These are phyloP conservation scores for Sus cebifrons DNA, from an alignment of 2,797 vertebrate species.

Conservation along the genomic window DNA sequence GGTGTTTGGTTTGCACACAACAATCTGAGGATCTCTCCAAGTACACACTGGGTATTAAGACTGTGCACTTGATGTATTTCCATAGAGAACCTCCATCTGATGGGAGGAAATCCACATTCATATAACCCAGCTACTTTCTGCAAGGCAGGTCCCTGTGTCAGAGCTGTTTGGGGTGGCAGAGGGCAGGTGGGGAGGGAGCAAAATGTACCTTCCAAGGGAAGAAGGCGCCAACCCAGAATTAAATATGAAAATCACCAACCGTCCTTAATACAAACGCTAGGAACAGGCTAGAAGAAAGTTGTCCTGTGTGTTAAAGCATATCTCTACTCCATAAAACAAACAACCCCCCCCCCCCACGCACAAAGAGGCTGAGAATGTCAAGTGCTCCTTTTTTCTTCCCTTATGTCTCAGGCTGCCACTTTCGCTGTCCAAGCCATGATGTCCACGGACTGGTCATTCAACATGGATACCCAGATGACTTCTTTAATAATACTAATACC, in stretches of 20 bases:
- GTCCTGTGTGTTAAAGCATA: neutral
- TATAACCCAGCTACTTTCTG: constrained; percentile 40
- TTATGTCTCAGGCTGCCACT: neutral
- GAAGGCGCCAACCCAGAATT: constrained; percentile 25
- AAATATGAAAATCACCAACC: neutral
- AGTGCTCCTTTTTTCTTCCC: neutral
- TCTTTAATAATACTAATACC: neutral
- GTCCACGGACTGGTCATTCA: neutral
- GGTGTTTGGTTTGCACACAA: neutral
- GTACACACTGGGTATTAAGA: constrained; percentile 56
- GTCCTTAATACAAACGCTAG: neutral
- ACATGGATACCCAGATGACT: neutral
- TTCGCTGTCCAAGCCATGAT: neutral
- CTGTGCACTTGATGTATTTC: constrained; percentile 30
- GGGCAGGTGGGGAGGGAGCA: neutral
- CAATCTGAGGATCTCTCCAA: neutral
- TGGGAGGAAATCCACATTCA: neutral
- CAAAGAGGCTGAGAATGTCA: neutral
- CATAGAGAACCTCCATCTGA: neutral
- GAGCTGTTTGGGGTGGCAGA: neutral
- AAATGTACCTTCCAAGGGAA: constrained; percentile 51
- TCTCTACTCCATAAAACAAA: neutral
- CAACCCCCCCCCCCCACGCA: neutral
- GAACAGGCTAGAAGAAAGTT: neutral
- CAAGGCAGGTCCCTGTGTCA: constrained; percentile 42